Base-by-base conservation (phyloP, 2,797 vertebrate species). In the Chaetodon trifasciatus region DNA sequence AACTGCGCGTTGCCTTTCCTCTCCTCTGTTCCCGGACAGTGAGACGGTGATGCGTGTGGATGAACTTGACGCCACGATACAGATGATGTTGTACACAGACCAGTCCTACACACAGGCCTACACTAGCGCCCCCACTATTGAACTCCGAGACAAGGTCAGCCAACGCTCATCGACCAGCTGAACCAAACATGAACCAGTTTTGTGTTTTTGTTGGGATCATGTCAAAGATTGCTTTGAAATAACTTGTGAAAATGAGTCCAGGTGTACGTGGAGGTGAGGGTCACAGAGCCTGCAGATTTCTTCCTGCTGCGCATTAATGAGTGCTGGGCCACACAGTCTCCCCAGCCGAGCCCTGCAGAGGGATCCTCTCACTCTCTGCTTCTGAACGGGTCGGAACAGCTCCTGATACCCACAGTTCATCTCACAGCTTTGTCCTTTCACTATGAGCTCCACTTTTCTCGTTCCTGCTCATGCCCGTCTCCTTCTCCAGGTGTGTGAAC, bases 301-400 rank as follows among this genome's bases (percentile, higher is more conserved):
- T 96, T 96, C 76, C 81, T 91, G 58, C 86, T 96, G n/a, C 90
- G 69, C n/a, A 37, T 96, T 1, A 82, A 93, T 0, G 87, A 95
- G 78, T 96, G 95, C 12, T 96, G 95, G 95, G 95, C 94, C 79
- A 93, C 94, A 0, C 93, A 92, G 90, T 65, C 81, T 3, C 42
- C 85, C 0, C 72, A 90, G 57, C 89, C 92, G 0, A 92, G 93
- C 67, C 3, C 79, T 0, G 82, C 91, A 0, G 84, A 85, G 46
- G 90, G 83, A 50, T 67, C 69, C 0, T 35, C 55, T 15, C 91
- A 96, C 89, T 64, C 49, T 0, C 93, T 96, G 78, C 80, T 96
- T 15, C 75, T 60, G 7, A 91, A 94, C 0, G 95, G 95, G 95
- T 96, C 17, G 61, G 84, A 66, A 35, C 40, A 8, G 3, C 35